phyloP scores from a whole-genome alignment of 2,113 vertebrate genomes.

The Bos taurus region ARS-UCD2.0 NC_037333.1:63339001-63339500 shows the following conservation, averaged over 20 bases:
- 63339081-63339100: neutral
- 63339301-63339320: neutral
- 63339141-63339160: neutral
- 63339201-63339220: neutral
- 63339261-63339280: neutral
- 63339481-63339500: neutral
- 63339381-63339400: neutral
- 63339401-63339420: neutral
- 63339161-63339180: neutral
- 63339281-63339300: fast-evolving
- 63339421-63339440: neutral
- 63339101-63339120: neutral
- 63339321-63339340: neutral
- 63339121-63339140: neutral
- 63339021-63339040: neutral
- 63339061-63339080: neutral
- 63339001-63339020: neutral
- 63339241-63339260: neutral
- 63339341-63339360: neutral
- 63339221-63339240: neutral
- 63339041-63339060: neutral
- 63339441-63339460: neutral
- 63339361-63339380: neutral
- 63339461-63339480: neutral
- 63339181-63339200: neutral